Base-by-base conservation (phyloP, 2,888 invertebrate species). In the Agrochola lychnidis region DNA sequence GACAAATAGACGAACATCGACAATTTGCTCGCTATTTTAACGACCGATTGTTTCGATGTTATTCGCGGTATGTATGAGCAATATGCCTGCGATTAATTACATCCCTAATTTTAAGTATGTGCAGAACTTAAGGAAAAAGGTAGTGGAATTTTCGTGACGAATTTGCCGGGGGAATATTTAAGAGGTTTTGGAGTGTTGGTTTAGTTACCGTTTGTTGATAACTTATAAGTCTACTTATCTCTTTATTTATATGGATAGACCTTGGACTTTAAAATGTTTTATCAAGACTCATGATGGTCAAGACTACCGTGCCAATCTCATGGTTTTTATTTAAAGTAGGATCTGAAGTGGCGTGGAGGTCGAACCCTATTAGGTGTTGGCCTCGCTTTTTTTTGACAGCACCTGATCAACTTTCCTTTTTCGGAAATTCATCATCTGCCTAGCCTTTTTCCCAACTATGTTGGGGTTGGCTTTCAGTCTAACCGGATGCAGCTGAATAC, bases 21-120 rank as follows among this genome's bases (percentile, higher is more conserved):
- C 72, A 74, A 76, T 83, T 79, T 69, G 63, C 36, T 69, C 30
- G 61, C 72, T 66, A 78, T 78, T 76, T 74, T 82, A 83, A 87
- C 77, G 74, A 36, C 25, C 76, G 63, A 86, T 87, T 86, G 83
- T 87, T 87, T 64, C 48, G 25, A 25, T 73, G 10, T 79, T 64
- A 76, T 78, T 79, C 82, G 61, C 82, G 30, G 79, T 76, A 68
- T 72, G 48, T 63, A 61, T 59, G 42, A 40, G 22, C 25, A 16
- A 30, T 16, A n/a, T 48, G 16, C 16, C 6, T 16, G 53, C 42
- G 36, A 66, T 72, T 74, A 30, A 48, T 16, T 30, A 30, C 40
- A 30, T 48, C 12, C 42, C 30, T 48, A 53, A 68, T 71, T 70
- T 69, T n/a, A 40, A 19, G 22, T 22, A 25, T n/a, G 48, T n/a